Percentiles rank a stretch among this genome's conserved stretches.
phyloP scores from a whole-genome alignment of 2,113 vertebrate species.

The Pseudonaja textilis region DNA sequence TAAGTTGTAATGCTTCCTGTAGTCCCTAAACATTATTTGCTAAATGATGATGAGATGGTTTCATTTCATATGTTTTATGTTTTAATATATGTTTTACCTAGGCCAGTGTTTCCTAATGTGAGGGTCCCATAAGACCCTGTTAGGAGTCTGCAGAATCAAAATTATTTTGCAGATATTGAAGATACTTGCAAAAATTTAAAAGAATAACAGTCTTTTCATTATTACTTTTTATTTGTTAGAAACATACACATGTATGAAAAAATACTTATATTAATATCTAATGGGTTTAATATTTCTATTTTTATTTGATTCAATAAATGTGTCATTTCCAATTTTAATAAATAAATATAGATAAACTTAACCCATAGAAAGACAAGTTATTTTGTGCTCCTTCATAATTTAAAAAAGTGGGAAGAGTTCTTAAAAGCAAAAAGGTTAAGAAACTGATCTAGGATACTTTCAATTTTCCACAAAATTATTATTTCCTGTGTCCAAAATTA shows the following conservation, averaged over 20 bases:
- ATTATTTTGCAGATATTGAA: background rate
- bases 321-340: background rate
- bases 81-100: background rate
- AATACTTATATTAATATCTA: background rate
- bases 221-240: background rate
- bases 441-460: background rate
- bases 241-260: background rate
- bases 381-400: background rate
- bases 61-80: background rate
- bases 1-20: background rate
- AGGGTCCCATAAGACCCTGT: background rate
- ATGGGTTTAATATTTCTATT: background rate
- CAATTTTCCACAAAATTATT: background rate
- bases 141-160: background rate
- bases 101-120: background rate
- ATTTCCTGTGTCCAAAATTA: background rate
- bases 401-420: background rate
- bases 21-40: background rate
- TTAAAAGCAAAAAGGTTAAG: background rate
- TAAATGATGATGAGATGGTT: background rate
- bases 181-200: background rate
- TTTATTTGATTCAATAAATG: background rate
- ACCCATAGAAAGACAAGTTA: background rate
- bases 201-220: background rate
- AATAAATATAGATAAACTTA: background rate